Conservation (phyloP, 1,140 invertebrate species). For the Drosophila lacteicornis region DNA sequence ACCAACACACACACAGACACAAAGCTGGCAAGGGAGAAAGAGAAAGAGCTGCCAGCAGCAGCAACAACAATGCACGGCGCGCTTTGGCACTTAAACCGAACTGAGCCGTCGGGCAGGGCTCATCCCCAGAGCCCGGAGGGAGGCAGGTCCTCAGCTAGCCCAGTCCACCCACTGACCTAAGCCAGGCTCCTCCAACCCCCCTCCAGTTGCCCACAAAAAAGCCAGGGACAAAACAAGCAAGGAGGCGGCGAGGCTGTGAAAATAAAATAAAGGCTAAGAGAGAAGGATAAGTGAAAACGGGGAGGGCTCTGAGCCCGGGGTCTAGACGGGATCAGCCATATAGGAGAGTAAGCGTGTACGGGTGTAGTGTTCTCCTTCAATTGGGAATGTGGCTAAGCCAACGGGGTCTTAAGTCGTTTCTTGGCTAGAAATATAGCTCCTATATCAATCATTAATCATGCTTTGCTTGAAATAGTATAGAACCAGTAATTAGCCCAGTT, state of each 20-base stretch:
- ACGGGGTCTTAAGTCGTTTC: not conserved
- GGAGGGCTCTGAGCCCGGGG: constrained; percentile 8
- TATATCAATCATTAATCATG: too few relatives aligned
- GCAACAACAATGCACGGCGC: constrained; percentile 67
- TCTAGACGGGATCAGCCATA: constrained; percentile 26
- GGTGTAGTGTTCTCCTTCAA: not conserved
- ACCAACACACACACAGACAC: constrained; percentile 17
- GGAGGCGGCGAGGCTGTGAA: constrained; percentile 68
- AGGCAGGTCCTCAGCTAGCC: constrained; percentile 6
- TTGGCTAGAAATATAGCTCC: not conserved
- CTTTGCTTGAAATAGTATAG: too few relatives aligned
- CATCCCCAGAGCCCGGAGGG: constrained; percentile 51
- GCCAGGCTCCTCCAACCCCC: constrained; percentile 51
- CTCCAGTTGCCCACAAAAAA: constrained; percentile 20
- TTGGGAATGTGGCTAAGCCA: not conserved
- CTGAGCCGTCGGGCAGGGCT: constrained; percentile 65
- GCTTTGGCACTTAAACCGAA: constrained; percentile 78
- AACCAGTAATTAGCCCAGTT: too few relatives aligned
- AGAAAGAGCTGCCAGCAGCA: constrained; percentile 68
- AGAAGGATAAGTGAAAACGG: constrained; percentile 68
- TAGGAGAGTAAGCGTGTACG: not conserved
- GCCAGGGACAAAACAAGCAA: constrained; percentile 48
- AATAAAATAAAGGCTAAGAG: constrained; percentile 74
- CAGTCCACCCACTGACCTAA: constrained; percentile 48
- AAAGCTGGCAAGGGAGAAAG: constrained; percentile 76